Evolutionary conservation across 1,140 invertebrate species (phyloP), one percentile per base, ranked within the genome.

Genomic region (Macrosteles quadrilineatus): DNA sequence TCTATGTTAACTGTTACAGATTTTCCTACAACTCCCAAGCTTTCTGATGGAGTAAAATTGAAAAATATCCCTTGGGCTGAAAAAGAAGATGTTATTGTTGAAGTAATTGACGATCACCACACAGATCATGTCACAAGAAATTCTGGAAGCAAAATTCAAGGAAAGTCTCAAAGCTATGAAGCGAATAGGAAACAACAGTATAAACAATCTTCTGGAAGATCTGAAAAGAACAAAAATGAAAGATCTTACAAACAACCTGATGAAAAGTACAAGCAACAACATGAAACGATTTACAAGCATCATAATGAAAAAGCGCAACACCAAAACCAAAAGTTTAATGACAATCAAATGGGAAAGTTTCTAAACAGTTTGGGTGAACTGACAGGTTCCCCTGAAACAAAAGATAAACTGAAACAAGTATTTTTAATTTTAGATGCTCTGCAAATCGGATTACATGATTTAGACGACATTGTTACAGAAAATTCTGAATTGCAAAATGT

Each of bases 381-480:
- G 6, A 27, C 55, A 2, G 25, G 6, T n/a, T 59, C 55, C 27
- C 4, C 27, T 11, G 27, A 29, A 14, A 30, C 25, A 23, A 11
- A 59, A 6, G 23, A 25, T 59, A 59, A 59, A 11, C 27, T 59
- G 2, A 23, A 14, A 27, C 55, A 59, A 59, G 27, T 23, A 12
- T 59, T 59, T 14, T 59, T 59, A 30, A 59, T 59, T 59, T 59
- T 59, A 23, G 55, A 59, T 30, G 55, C 21, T 4, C n/a, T 59
- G 21, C 21, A 59, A 11, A 29, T 59, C n/a, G 55, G 55, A 6
- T 29, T 59, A 23, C 25, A 59, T 14, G 55, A 59, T 29, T 9
- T 27, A 29, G 55, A 59, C 6, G 21, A 27, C 6, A 25, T 59
- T 25, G 55, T 29, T 27, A 27, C 55, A 4, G 55, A 59, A 25